A percentile compares a stretch with the other conserved stretches of the same genome.
Evolutionary conservation across 2,888 invertebrate genomes (phyloP).

Genomic region (Pammene fasciana): DNA sequence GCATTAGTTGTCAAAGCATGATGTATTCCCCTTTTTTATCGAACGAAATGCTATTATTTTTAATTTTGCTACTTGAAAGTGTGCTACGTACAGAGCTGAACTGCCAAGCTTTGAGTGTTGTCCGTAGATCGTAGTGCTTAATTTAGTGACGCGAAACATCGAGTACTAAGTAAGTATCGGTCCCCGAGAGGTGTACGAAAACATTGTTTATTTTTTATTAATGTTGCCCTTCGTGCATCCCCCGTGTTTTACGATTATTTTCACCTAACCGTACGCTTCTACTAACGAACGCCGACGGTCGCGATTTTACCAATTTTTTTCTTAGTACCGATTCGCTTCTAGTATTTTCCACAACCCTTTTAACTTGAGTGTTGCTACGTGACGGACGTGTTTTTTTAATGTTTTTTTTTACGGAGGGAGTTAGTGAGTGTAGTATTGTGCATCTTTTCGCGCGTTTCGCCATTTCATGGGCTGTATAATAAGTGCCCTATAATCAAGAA

Average conservation of each 20-base stretch:
- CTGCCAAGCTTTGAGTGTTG: constrained; percentile 77
- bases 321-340: constrained; percentile 54
- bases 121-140: constrained; percentile 63
- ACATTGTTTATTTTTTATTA: constrained; percentile 43
- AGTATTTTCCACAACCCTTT: constrained; percentile 82
- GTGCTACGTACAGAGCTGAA: constrained; percentile 62
- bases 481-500: constrained; percentile 47
- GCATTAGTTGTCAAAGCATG: constrained; percentile 66
- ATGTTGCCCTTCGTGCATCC: constrained; percentile 77
- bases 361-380: constrained; percentile 70
- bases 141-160: constrained; percentile 53
- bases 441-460: constrained; percentile 73
- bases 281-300: constrained; percentile 74
- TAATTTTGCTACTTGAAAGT: constrained; percentile 60
- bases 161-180: constrained; percentile 58
- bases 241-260: constrained; percentile 65
- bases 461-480: constrained; percentile 51
- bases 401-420: constrained; percentile 71
- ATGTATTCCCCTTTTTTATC: constrained; percentile 62
- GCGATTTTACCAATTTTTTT: constrained; percentile 59
- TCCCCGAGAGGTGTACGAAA: constrained; percentile 69
- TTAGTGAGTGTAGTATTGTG: constrained; percentile 75
- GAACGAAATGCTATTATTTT: constrained; percentile 54
- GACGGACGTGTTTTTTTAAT: constrained; percentile 61
- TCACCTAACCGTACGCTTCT: constrained; percentile 78